These are phyloP conservation scores for Protodeltote pygarga DNA, from an alignment of 2,888 invertebrate species.

Conservation along the genomic window DNA sequence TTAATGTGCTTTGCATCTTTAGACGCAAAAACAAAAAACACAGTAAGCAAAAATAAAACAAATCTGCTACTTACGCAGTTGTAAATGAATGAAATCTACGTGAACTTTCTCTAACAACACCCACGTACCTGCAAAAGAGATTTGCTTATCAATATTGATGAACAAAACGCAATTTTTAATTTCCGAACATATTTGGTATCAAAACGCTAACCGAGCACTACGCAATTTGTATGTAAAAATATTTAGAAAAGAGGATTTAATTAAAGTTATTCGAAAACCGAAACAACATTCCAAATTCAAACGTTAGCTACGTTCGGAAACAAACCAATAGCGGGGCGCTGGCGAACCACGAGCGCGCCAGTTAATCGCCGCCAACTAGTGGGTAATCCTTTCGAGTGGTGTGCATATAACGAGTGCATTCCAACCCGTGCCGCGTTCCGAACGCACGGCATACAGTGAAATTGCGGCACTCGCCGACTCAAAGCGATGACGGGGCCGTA, in stretches of 20 bases:
- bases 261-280: slow-evolving; percentile 60
- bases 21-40: slow-evolving; percentile 32
- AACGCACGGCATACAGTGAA: slow-evolving; percentile 65
- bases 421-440: slow-evolving; percentile 63
- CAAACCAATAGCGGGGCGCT: slow-evolving; percentile 68
- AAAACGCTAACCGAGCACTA: no score
- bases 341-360: slow-evolving; percentile 73
- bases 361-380: slow-evolving; percentile 82
- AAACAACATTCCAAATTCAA: slow-evolving; percentile 66
- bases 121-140: slow-evolving; percentile 77
- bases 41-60: slow-evolving; percentile 63
- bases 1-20: slow-evolving; percentile 26
- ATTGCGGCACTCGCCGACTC: slow-evolving; percentile 75
- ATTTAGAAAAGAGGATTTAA: slow-evolving; percentile 49
- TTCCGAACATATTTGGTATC: slow-evolving; percentile 7
- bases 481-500: slow-evolving; percentile 77
- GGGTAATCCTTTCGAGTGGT: slow-evolving; percentile 83
- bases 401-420: slow-evolving; percentile 81
- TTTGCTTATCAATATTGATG: slow-evolving; percentile 36
- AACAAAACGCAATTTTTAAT: slow-evolving; percentile 5
- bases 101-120: slow-evolving; percentile 76
- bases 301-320: slow-evolving; percentile 67
- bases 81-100: slow-evolving; percentile 71
- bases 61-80: slow-evolving; percentile 79
- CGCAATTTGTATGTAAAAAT: slow-evolving; percentile 29